A percentile compares a stretch with the other conserved stretches of the same genome.
Conservation (phyloP, 2,888 invertebrate species). For the Temnothorax ravouxi region DNA sequence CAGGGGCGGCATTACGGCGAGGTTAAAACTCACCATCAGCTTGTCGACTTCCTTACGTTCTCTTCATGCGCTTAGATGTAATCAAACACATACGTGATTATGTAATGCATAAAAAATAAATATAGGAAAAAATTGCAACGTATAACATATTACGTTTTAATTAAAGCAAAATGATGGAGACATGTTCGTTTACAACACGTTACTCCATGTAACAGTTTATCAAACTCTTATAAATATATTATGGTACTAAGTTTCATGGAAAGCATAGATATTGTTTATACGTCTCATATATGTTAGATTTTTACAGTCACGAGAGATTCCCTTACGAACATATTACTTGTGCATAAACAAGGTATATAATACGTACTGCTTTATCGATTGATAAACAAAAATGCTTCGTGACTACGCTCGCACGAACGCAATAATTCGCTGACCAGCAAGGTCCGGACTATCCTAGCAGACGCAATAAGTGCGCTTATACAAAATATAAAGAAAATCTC, state of each 20-base stretch:
- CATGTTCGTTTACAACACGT: not conserved
- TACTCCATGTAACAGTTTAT: not conserved
- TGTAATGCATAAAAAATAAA: not conserved
- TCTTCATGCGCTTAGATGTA: not conserved
- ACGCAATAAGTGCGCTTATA: constrained; percentile 4
- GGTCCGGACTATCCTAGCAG: not conserved
- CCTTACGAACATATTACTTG: not conserved
- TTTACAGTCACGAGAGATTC: not conserved
- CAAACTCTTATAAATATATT: not conserved
- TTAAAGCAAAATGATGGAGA: not conserved
- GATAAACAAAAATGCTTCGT: constrained; percentile 47
- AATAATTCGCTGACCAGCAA: constrained; percentile 4
- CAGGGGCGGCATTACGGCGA: constrained; percentile 41
- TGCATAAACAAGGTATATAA: constrained; percentile 23
- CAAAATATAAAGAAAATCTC: constrained; percentile 12
- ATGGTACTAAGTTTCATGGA: not conserved
- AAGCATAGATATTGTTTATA: not conserved
- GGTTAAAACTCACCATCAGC: constrained; percentile 18
- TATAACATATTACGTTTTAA: not conserved
- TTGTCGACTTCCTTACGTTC: not conserved
- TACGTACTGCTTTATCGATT: constrained; percentile 30
- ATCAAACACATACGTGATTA: not conserved
- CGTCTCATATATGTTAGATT: not conserved
- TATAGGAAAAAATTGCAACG: not conserved
- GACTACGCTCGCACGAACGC: constrained; percentile 39